Conservation (phyloP, 30 jellyfish, hydroid and myxozoan genomes). For the Aurelia aurita region DNA sequence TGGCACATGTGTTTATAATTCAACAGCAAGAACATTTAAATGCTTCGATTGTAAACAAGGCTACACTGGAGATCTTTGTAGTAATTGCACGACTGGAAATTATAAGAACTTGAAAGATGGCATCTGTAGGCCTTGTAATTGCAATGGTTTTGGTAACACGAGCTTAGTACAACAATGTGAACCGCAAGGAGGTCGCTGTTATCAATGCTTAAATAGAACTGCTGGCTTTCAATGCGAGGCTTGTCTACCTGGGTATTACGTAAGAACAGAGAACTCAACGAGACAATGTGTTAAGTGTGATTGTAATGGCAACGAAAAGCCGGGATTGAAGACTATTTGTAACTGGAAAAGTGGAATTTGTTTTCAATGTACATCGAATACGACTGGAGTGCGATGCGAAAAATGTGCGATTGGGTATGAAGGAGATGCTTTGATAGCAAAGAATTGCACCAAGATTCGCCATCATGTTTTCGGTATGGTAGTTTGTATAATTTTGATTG, state of each 20-base stretch:
- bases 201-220: slow-evolving; percentile 39
- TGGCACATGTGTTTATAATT: slow-evolving; percentile 36
- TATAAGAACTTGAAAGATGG: slow-evolving; percentile 35
- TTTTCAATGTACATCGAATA: slow-evolving; percentile 25
- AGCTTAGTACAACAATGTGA: slow-evolving; percentile 58
- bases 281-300: slow-evolving; percentile 47
- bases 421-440: slow-evolving; percentile 68
- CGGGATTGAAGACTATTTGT: slow-evolving; percentile 37
- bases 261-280: slow-evolving; percentile 5
- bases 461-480: slow-evolving; percentile 18
- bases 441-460: slow-evolving; percentile 49
- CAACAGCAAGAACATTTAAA: slow-evolving; percentile 13
- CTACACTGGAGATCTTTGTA: slow-evolving; percentile 46
- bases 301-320: slow-evolving; percentile 56
- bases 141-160: slow-evolving; percentile 57
- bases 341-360: slow-evolving; percentile 51
- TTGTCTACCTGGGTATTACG: slow-evolving; percentile 46
- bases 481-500: not conserved
- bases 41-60: slow-evolving; percentile 55
- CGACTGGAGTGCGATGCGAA: slow-evolving; percentile 68
- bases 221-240: slow-evolving; percentile 65
- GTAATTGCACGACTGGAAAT: slow-evolving; percentile 30
- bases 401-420: slow-evolving; percentile 55
- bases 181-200: slow-evolving; percentile 57
- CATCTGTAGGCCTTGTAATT: slow-evolving; percentile 49